Percentiles rank a stretch among this genome's conserved stretches.
phyloP scores from a whole-genome alignment of 2,113 vertebrate genomes.

The Serinus canaria region DNA sequence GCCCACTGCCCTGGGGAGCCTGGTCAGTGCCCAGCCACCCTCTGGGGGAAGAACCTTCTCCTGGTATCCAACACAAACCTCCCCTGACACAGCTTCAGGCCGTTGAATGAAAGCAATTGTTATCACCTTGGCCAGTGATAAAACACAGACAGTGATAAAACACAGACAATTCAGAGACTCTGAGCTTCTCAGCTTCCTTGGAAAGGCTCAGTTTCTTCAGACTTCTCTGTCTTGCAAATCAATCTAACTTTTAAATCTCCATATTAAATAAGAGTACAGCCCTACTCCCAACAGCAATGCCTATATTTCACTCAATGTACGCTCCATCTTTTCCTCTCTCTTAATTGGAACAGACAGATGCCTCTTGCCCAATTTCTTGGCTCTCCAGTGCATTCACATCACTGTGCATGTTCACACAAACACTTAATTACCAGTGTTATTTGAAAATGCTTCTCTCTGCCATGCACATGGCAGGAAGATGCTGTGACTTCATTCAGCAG shows the following conservation, averaged over 20 bases:
- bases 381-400: not conserved
- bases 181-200: not conserved
- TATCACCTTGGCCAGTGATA: not conserved
- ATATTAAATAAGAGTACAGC: not conserved
- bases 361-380: not conserved
- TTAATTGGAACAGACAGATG: not conserved
- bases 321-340: not conserved
- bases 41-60: not conserved
- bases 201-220: not conserved
- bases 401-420: not conserved
- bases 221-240: not conserved
- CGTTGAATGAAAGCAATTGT: not conserved
- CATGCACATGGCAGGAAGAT: not conserved
- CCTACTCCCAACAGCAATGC: not conserved
- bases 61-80: not conserved
- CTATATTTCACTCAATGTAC: not conserved
- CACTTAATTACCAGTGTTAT: not conserved
- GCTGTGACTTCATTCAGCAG: not conserved
- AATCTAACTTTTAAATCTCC: not conserved
- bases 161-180: not conserved
- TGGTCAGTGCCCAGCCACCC: not conserved
- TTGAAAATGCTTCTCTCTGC: not conserved
- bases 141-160: not conserved
- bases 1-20: not conserved
- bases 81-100: not conserved